phyloP scores from a whole-genome alignment of 2,888 invertebrate species.

The Nowickia ferox region DNA sequence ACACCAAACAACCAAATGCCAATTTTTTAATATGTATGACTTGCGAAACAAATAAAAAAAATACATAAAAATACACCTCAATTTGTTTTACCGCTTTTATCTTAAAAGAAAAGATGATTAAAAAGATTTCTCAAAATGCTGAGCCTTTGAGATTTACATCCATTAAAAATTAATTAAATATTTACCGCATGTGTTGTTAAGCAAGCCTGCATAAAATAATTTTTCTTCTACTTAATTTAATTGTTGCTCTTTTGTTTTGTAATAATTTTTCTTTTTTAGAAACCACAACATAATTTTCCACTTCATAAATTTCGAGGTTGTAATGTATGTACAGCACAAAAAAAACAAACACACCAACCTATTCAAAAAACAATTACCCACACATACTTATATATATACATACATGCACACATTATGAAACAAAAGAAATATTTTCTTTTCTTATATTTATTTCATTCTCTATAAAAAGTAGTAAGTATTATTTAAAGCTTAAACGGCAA shows the following conservation, averaged over 20 bases:
- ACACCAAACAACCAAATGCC: too few relatives aligned
- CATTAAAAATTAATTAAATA: slow-evolving; percentile 62
- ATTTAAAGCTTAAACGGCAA: slow-evolving; percentile 46
- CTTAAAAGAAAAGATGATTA: slow-evolving; percentile 11
- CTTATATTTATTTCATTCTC: slow-evolving; percentile 5
- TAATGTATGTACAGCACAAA: slow-evolving; percentile 14
- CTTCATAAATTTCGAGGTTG: slow-evolving; percentile 62
- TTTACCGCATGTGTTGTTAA: slow-evolving; percentile 58
- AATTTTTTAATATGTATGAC: too few relatives aligned
- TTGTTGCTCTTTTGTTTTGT: background rate
- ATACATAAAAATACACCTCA: too few relatives aligned
- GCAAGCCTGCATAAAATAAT: slow-evolving; percentile 40
- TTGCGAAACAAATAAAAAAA: too few relatives aligned
- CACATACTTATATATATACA: slow-evolving; percentile 18
- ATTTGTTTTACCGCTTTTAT: slow-evolving; percentile 19
- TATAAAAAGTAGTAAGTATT: background rate
- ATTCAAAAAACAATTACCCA: background rate
- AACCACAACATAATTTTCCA: slow-evolving; percentile 68
- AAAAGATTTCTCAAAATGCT: slow-evolving; percentile 19
- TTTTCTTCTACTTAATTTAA: slow-evolving; percentile 3
- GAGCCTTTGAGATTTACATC: slow-evolving; percentile 34
- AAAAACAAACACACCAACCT: slow-evolving; percentile 26
- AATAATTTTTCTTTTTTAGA: slow-evolving; percentile 35
- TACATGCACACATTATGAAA: background rate
- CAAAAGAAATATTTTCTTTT: slow-evolving; percentile 33